Evolutionary conservation across 2,797 vertebrate genomes (phyloP).

Genomic region (Argyrosomus regius): DNA sequence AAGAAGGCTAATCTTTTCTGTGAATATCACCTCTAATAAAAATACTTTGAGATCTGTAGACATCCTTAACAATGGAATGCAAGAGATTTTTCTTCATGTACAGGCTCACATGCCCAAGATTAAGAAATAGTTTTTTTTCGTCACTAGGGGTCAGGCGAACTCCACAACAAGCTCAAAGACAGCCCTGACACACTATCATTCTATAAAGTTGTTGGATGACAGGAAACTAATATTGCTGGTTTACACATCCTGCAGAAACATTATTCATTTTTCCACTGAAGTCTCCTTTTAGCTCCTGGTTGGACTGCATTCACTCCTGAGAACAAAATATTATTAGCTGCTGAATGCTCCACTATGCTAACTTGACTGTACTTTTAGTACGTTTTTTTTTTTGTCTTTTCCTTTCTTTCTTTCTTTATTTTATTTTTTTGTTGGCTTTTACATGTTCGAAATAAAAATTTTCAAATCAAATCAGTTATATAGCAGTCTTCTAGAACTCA

Average conservation of each 20-base stretch:
- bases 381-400: too few relatives aligned
- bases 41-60: not conserved
- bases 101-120: not conserved
- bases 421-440: too few relatives aligned
- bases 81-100: not conserved
- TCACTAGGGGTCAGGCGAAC: constrained; percentile 1
- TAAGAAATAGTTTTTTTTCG: not conserved
- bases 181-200: not conserved
- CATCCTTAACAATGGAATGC: too few relatives aligned
- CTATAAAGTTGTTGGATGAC: not conserved
- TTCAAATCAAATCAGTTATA: too few relatives aligned
- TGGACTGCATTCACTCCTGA: not conserved
- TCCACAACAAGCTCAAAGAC: not conserved
- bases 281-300: not conserved
- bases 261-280: not conserved
- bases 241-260: not conserved
- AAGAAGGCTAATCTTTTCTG: not conserved
- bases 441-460: too few relatives aligned
- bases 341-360: not conserved
- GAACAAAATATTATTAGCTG: not conserved
- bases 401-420: too few relatives aligned
- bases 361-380: too few relatives aligned
- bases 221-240: not conserved
- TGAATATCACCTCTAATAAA: not conserved
- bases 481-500: too few relatives aligned